Evolutionary conservation across 2,888 invertebrate species (phyloP), one percentile per base, ranked within the genome.

Genomic region (Drosophila greeni): DNA sequence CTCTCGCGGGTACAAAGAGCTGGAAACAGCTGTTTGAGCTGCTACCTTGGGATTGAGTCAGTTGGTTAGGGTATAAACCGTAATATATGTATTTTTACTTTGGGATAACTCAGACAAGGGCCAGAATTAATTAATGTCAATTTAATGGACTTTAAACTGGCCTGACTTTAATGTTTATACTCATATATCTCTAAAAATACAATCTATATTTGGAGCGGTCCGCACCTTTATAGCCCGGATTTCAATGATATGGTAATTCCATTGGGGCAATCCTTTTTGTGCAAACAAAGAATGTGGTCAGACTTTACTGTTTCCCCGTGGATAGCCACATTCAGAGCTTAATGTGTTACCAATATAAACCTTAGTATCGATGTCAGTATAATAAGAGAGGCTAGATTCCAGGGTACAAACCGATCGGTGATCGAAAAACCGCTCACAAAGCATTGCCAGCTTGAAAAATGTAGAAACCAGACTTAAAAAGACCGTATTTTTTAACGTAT

Each of bases 11-110:
- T 45, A 64, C 66, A 64, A 66, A 64, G 64, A 66, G 20, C 29
- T 26, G 34, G 7, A 2, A 20, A 33, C 70, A 75, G 73, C 61
- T 70, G 75, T 64, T 26, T 34, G 29, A 37, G 40, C 47, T 45
- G 51, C 31, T 62, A 62, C 62, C 65, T 43, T 24, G 37, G 37
- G 7, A 8, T 20, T 16, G 16, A 56, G 39, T 31, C 29, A 11
- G 11, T 16, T 57, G 34, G 12, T 4, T 1, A 29, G 52, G 65
- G 52, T 20, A 36, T 51, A 24, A 42, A 9, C 3, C 8, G 18
- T 5, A 1, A 20, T 14, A 40, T 20, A 12, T 20, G 3, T 3
- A 9, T 5, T 1, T n/a, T n/a, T 29, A 20, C 5, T 5, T 29
- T 29, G 7, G 31, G 18, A 14, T 47, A 31, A 47, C 14, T 31